A percentile compares a stretch with the other conserved stretches of the same genome.
Conservation (phyloP, 2,797 vertebrate genomes). For the Lagodon rhomboides region DNA sequence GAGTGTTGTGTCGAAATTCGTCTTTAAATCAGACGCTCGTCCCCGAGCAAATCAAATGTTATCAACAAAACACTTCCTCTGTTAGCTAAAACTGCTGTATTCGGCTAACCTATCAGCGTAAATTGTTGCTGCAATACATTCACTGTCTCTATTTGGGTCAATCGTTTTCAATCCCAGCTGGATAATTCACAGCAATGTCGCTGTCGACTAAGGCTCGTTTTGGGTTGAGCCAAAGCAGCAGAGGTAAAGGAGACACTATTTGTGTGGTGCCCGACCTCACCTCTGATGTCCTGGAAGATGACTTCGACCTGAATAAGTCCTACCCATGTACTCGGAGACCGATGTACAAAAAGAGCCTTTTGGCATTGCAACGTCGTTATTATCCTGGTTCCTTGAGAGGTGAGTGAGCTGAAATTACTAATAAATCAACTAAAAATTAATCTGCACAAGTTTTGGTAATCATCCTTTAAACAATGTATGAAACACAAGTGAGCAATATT, state of each 20-base stretch:
- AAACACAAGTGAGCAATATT: background rate
- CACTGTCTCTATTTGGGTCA: background rate
- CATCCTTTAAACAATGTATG: background rate
- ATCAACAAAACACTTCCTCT: background rate
- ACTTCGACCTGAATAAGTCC: constrained; percentile 81
- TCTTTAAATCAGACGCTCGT: background rate
- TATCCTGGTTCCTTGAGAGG: constrained; percentile 79
- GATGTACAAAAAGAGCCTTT: constrained; percentile 69
- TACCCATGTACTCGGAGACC: constrained; percentile 77
- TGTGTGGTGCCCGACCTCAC: constrained; percentile 62
- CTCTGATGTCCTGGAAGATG: constrained; percentile 45
- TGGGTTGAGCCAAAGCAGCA: constrained; percentile 18
- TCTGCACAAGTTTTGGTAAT: no score
- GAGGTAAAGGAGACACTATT: constrained; percentile 67
- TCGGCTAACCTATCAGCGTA: background rate
- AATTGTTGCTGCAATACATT: background rate
- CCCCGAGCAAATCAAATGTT: fast-evolving
- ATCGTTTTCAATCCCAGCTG: constrained; percentile 5
- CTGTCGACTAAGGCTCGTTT: constrained; percentile 54
- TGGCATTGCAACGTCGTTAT: constrained; percentile 78
- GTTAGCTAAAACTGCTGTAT: background rate
- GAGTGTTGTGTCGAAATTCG: constrained; percentile 14
- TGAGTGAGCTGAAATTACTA: constrained; percentile 52
- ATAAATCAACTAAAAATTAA: background rate
- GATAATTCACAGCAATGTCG: constrained; percentile 68